Conservation (phyloP, 2,797 vertebrate genomes). For the Telmatherina bonti region DNA sequence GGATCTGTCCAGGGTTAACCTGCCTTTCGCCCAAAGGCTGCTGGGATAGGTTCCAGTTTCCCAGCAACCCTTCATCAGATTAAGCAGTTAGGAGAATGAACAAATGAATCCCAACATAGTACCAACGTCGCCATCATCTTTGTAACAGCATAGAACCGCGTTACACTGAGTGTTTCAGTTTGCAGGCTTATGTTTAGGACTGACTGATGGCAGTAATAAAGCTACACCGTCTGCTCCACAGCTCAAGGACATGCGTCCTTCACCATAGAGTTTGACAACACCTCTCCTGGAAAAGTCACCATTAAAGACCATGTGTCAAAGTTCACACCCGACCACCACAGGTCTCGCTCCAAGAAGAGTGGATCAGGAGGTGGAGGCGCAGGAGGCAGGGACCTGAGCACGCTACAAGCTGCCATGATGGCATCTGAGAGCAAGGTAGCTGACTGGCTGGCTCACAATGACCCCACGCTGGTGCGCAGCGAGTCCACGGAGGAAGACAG, state of each 20-base stretch:
- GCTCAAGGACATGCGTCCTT: constrained; percentile 95
- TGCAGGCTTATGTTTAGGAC: constrained; percentile 22
- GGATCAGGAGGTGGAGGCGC: constrained; percentile 79
- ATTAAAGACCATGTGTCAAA: constrained; percentile 98
- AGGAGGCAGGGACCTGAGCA: constrained; percentile 88
- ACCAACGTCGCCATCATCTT: too few relatives aligned
- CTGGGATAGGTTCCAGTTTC: too few relatives aligned
- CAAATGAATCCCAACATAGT: too few relatives aligned
- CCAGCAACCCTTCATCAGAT: too few relatives aligned
- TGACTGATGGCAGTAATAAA: constrained; percentile 27
- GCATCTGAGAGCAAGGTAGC: constrained; percentile 97
- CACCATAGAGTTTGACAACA: constrained; percentile 98
- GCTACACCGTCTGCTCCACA: constrained; percentile 68
- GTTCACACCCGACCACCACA: constrained; percentile 88
- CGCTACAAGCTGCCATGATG: constrained; percentile 96
- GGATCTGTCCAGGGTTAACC: too few relatives aligned
- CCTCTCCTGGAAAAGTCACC: constrained; percentile 95
- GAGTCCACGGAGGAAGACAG: constrained; percentile 95
- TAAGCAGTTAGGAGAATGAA: too few relatives aligned
- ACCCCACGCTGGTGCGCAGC: constrained; percentile 91
- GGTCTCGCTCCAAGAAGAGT: constrained; percentile 90
- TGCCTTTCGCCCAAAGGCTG: too few relatives aligned
- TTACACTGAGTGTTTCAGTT: constrained; percentile 2
- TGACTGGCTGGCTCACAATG: constrained; percentile 98
- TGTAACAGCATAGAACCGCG: too few relatives aligned